Percentiles rank a stretch among this genome's conserved stretches.
These are phyloP conservation scores for Egretta garzetta DNA, from an alignment of 2,113 vertebrate genomes.

Conservation along the genomic window DNA sequence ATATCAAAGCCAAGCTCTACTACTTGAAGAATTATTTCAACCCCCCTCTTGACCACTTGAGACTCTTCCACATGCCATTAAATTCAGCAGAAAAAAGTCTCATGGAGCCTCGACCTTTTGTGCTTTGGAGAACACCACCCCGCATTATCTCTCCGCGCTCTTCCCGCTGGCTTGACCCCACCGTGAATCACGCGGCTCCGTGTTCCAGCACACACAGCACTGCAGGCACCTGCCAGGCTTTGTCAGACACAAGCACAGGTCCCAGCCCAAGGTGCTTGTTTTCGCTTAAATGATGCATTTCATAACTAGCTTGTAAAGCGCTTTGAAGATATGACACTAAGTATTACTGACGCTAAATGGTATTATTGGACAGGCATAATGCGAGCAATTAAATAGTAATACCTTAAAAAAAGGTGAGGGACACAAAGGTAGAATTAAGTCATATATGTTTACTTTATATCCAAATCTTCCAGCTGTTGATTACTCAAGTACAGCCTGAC, in stretches of 20 bases:
- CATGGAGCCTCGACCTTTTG: neutral
- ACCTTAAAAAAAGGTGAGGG: neutral
- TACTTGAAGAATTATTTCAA: neutral
- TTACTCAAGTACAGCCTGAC: neutral
- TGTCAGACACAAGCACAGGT: neutral
- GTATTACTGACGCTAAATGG: neutral
- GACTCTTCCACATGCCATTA: neutral
- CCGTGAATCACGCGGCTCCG: neutral
- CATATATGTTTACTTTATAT: neutral
- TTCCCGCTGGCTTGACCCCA: neutral
- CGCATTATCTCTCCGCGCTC: fast-evolving
- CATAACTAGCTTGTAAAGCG: conserved; percentile 12
- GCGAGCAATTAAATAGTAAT: conserved; percentile 3
- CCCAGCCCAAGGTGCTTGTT: conserved; percentile 1
- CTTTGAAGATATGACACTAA: neutral
- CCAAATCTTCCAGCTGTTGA: neutral
- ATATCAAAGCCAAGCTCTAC: neutral
- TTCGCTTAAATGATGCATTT: neutral
- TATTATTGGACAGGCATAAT: neutral
- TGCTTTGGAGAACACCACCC: neutral
- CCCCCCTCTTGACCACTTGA: neutral
- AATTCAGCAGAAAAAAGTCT: neutral
- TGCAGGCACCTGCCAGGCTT: neutral
- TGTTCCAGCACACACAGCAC: neutral
- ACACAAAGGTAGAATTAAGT: neutral